Percentiles rank a stretch among this genome's conserved stretches.
Evolutionary conservation across 2,888 invertebrate species (phyloP).

Genomic region (Abscondita cerata): DNA sequence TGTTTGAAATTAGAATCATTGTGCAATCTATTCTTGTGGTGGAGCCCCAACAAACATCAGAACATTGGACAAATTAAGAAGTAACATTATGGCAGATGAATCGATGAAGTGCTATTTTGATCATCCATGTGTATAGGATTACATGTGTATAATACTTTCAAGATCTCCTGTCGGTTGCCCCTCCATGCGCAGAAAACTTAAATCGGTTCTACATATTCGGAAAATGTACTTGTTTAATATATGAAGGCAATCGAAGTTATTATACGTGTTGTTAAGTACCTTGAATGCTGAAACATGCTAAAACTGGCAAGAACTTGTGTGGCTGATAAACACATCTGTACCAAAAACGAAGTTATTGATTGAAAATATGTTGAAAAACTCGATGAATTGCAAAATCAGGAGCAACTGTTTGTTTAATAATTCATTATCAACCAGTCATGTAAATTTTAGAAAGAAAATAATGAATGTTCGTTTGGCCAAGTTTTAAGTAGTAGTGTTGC

Average conservation of each 20-base stretch:
- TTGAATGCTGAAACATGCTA: slow-evolving; percentile 21
- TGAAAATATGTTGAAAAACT: neutral
- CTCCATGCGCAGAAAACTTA: too few species aligned
- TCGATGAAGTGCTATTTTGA: slow-evolving; percentile 10
- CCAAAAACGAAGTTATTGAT: too few species aligned
- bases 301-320: too few species aligned
- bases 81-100: slow-evolving; percentile 2
- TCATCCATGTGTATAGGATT: too few species aligned
- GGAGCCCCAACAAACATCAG: slow-evolving; percentile 22
- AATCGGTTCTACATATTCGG: too few species aligned
- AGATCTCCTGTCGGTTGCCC: too few species aligned
- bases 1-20: slow-evolving; percentile 22
- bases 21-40: slow-evolving; percentile 26
- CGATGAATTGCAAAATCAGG: neutral
- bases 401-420: neutral
- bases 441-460: slow-evolving; percentile 17
- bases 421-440: slow-evolving; percentile 5
- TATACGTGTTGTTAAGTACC: slow-evolving; percentile 11
- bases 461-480: slow-evolving; percentile 13
- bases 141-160: too few species aligned
- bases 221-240: too few species aligned
- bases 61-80: slow-evolving; percentile 9
- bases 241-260: too few species aligned
- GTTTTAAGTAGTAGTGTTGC: slow-evolving; percentile 13
- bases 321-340: too few species aligned